A percentile compares a stretch with the other conserved stretches of the same genome.
These are phyloP conservation scores for Dendroctonus ponderosae DNA, from an alignment of 1,140 invertebrate genomes.

Conservation along the genomic window DNA sequence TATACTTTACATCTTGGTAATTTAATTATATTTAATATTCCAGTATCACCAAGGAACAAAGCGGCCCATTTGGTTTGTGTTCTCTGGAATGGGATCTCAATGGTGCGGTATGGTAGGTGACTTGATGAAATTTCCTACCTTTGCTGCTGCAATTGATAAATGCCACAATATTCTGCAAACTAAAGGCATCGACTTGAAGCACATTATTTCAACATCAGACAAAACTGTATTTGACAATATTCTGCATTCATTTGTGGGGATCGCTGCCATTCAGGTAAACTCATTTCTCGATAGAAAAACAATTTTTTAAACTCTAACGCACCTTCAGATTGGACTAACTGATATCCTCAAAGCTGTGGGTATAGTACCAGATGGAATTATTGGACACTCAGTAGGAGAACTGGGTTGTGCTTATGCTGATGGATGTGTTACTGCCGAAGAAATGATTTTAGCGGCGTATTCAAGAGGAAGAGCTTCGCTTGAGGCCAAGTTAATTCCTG, in stretches of 20 bases:
- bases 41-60: slow-evolving; percentile 52
- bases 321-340: slow-evolving; percentile 72
- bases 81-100: slow-evolving; percentile 70
- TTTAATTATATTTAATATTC: slow-evolving; percentile 31
- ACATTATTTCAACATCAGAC: slow-evolving; percentile 74
- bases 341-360: slow-evolving; percentile 71
- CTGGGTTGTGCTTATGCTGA: slow-evolving; percentile 89
- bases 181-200: slow-evolving; percentile 74
- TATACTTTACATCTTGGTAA: background rate
- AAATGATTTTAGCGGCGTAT: slow-evolving; percentile 81
- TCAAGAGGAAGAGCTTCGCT: slow-evolving; percentile 81
- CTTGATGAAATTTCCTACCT: slow-evolving; percentile 64
- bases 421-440: slow-evolving; percentile 77
- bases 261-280: slow-evolving; percentile 80
- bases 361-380: slow-evolving; percentile 77
- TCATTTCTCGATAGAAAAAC: slow-evolving; percentile 5
- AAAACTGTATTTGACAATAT: slow-evolving; percentile 77
- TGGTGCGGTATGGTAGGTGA: slow-evolving; percentile 66
- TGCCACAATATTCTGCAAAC: slow-evolving; percentile 71
- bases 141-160: slow-evolving; percentile 64
- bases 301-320: background rate
- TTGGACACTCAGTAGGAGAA: slow-evolving; percentile 87
- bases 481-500: slow-evolving; percentile 71
- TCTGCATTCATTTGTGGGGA: slow-evolving; percentile 86
- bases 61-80: slow-evolving; percentile 61